Conservation (phyloP, 2,113 vertebrate species). For the Xiphophorus hellerii region DNA sequence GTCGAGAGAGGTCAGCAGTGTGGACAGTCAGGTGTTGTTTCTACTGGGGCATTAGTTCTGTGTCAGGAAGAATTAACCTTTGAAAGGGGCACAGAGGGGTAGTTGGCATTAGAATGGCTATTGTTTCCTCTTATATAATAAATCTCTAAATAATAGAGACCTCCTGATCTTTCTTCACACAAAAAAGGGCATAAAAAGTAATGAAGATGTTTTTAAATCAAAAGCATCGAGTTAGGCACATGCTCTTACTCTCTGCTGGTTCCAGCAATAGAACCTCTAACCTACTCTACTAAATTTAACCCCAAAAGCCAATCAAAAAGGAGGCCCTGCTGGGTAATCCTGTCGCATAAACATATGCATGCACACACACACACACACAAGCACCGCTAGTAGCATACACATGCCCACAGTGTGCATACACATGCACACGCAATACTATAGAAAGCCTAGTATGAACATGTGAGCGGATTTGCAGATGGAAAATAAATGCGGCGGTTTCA, state of each 20-base stretch:
- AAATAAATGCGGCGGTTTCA: conserved; percentile 29
- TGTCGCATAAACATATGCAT: conserved; percentile 7
- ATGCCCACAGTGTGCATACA: not conserved
- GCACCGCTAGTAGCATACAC: not conserved
- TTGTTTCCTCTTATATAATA: conserved; percentile 41
- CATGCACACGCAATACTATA: not conserved
- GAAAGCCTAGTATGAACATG: conserved; percentile 24
- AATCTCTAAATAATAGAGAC: conserved; percentile 18
- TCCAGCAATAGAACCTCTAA: conserved; percentile 40
- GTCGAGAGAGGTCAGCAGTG: conserved; percentile 22
- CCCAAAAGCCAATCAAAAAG: conserved; percentile 69
- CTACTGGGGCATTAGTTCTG: conserved; percentile 22
- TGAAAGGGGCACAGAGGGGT: conserved; percentile 15
- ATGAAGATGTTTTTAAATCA: not conserved
- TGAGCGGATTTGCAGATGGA: conserved; percentile 48
- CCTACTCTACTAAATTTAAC: conserved; percentile 64
- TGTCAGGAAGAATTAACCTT: conserved; percentile 56
- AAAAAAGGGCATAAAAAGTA: not conserved
- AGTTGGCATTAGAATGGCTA: conserved; percentile 40
- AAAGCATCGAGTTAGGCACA: not conserved
- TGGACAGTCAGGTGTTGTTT: conserved; percentile 35
- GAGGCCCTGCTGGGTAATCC: conserved; percentile 48
- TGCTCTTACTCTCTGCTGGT: not conserved
- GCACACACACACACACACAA: not conserved
- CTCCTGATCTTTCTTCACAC: not conserved